phyloP scores from a whole-genome alignment of 2,888 invertebrate species.

The Drymonia ruficornis region DNA sequence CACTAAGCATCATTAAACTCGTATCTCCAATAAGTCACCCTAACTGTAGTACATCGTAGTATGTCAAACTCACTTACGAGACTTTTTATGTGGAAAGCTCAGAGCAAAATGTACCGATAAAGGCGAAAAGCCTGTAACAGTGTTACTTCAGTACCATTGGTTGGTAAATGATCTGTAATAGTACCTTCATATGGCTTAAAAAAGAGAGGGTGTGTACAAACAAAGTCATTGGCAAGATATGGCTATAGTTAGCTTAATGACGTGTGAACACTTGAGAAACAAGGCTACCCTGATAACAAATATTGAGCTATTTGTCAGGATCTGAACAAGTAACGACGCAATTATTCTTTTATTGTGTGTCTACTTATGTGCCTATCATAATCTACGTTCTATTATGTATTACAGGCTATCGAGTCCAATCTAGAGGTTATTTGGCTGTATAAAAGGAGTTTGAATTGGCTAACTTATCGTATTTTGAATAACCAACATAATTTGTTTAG shows the following conservation, averaged over 20 bases:
- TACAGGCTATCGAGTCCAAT: conserved; percentile 9
- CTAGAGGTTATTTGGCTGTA: conserved; percentile 4
- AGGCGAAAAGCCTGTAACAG: conserved; percentile 52
- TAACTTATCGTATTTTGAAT: background rate
- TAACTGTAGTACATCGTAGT: conserved; percentile 32
- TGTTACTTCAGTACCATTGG: conserved; percentile 76
- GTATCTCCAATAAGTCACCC: conserved; percentile 22
- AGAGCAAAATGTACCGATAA: conserved; percentile 55
- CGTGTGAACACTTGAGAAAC: conserved; percentile 42
- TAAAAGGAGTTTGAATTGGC: background rate
- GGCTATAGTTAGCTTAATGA: conserved; percentile 62
- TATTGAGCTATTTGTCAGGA: background rate
- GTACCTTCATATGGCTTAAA: conserved; percentile 65
- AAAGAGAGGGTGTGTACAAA: conserved; percentile 56
- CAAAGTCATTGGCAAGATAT: conserved; percentile 57
- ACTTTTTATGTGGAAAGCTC: conserved; percentile 53
- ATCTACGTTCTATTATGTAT: background rate
- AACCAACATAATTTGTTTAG: background rate
- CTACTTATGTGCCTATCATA: background rate
- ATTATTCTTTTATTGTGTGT: background rate
- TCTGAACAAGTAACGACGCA: background rate
- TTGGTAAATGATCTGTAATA: conserved; percentile 74
- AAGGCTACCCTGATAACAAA: background rate
- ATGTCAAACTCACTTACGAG: conserved; percentile 44
- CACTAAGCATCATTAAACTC: conserved; percentile 12